Base-by-base conservation (phyloP, 1,140 invertebrate genomes). In the Drosophila jambulina region DNA sequence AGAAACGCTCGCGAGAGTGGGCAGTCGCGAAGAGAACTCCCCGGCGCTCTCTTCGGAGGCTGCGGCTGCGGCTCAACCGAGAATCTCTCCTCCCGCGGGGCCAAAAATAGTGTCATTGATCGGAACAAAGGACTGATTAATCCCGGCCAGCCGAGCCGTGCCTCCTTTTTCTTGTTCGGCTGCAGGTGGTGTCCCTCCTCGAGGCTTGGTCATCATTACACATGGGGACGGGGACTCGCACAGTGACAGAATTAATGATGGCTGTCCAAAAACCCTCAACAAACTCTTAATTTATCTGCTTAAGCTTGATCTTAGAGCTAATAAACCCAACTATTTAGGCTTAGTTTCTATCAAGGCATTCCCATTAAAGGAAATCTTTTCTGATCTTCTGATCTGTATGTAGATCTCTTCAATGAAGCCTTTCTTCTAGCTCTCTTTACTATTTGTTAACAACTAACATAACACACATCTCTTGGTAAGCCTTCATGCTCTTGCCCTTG, bases 71-170 rank as follows among this genome's bases (percentile, higher is more conserved):
- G 34, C 65, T 68, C 25, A 49, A 45, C 38, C 46, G 32, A 56
- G 38, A 38, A 40, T 13, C 23, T 42, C 29, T 34, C 9, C 48
- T 8, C 15, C 27, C n/a, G 32, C 34, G 19, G 19, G 29, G 29
- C 69, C 69, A 72, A 72, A 72, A 72, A 72, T 72, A 72, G 70
- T 69, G 49, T 53, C 38, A 43, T 19, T 23, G 29, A 58, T 19
- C 23, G 27, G 32, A 51, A 72, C 70, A 72, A 72, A 72, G 70
- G 54, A 59, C 70, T 72, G 67, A 72, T 72, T 72, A 72, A 72
- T 57, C 36, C 63, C 9, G 9, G 38, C 36, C n/a, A 43, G 43
- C 23, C 12, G 15, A 15, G 67, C 70, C 70, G 70, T 42, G 70
- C 70, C 70, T 72, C 70, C 42, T 72, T 67, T 65, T 51, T 56